phyloP scores from a whole-genome alignment of 1,140 invertebrate species.

The Pogonognathellus flavescens region DNA sequence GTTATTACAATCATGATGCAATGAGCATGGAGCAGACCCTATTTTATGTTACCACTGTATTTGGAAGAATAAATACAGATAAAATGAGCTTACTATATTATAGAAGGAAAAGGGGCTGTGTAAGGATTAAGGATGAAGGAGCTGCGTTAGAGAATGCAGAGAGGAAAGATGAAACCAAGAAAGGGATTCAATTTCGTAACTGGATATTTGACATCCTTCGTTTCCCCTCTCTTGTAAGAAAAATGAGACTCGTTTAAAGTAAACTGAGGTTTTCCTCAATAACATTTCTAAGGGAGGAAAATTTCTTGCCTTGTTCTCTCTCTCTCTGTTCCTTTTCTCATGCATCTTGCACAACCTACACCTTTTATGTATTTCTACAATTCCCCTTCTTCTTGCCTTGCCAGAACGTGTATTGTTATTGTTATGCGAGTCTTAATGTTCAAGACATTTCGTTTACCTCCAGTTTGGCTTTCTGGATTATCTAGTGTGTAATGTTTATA shows the following conservation, averaged over 20 bases:
- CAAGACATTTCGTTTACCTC: slow-evolving; percentile 1
- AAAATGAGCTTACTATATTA: not conserved
- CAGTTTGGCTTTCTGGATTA: not conserved
- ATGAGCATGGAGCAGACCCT: too few species aligned
- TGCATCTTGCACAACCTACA: too few species aligned
- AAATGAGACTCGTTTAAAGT: slow-evolving; percentile 38
- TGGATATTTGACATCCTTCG: slow-evolving; percentile 1
- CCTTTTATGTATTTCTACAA: too few species aligned
- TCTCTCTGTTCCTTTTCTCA: not conserved
- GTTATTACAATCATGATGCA: too few species aligned
- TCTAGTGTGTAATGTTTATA: not conserved
- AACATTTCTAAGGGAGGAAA: too few species aligned
- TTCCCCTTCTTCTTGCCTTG: too few species aligned
- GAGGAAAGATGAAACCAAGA: not conserved
- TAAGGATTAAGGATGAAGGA: not conserved
- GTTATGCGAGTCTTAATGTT: not conserved
- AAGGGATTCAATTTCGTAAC: slow-evolving; percentile 26
- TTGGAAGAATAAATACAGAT: too few species aligned
- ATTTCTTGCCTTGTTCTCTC: too few species aligned
- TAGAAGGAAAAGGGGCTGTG: too few species aligned
- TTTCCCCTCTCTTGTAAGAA: slow-evolving; percentile 1
- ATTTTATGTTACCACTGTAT: too few species aligned
- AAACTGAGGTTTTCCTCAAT: slow-evolving; percentile 42
- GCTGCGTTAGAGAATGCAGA: not conserved
- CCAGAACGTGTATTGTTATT: too few species aligned